Percentiles rank a stretch among this genome's conserved stretches.
phyloP scores from a whole-genome alignment of 2,113 vertebrate genomes.

The zebrafish (Danio rerio) region GRCz12tu NC_133178.1:41561001-41561500 shows the following conservation, averaged over 20 bases:
- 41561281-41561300: background rate
- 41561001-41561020: too few species aligned
- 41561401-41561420: background rate
- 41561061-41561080: background rate
- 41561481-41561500: background rate
- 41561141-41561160: constrained; percentile 14
- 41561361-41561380: background rate
- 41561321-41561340: background rate
- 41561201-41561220: constrained; percentile 20
- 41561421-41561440: background rate
- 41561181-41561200: constrained; percentile 14
- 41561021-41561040: too few species aligned
- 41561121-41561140: background rate
- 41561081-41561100: background rate
- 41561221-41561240: constrained; percentile 17
- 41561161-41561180: background rate
- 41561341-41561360: background rate
- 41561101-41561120: background rate
- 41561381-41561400: background rate
- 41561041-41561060: too few species aligned
- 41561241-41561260: constrained; percentile 24
- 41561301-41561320: background rate
- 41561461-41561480: background rate
- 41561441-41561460: background rate
- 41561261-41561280: background rate